Evolutionary conservation across 2,113 vertebrate species (phyloP), one percentile per base, ranked within the genome.

Genomic region (Bubalus kerabau): DNA sequence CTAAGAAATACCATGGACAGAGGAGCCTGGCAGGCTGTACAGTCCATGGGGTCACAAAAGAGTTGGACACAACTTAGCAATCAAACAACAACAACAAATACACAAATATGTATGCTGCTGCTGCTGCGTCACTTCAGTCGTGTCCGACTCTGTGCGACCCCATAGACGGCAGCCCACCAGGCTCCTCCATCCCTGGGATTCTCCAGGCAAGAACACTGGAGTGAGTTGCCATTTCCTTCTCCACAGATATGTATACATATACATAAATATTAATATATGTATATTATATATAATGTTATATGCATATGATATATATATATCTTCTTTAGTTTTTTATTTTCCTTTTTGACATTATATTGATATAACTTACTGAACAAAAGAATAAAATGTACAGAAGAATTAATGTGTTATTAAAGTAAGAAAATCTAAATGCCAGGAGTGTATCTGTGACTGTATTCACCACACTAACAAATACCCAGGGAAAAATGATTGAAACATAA

Each of bases 401-500:
- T 43, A 88, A 60, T 56, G 10, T 50, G n/a, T 40, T 82, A 78
- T 59, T 80, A 83, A 92, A 90, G 7, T 30, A 93, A 95, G 7
- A 30, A 81, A 52, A 85, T 54, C 54, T 59, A 92, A 93, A 62
- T 96, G 71, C 82, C 71, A 67, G 11, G 13, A 64, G 88, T 57
- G 48, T 78, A 82, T 87, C 57, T 91, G 56, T 74, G 81, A 89
- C 46, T 87, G 2, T 46, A 57, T 60, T 93, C 84, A 93, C 48
- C 24, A 17, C 17, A 60, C 46, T 87, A 86, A 80, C 52, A 81
- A 92, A 81, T 48, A 93, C 11, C 56, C 87, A 83, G 46, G 7
- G 59, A 71, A 82, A 87, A 94, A 56, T 12, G 17, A 89, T 50
- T 88, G 92, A 91, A 93, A 95, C 91, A 59, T 30, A 93, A 96